Evolutionary conservation across 2,888 invertebrate genomes (phyloP).

Genomic region (Agapetus fuscipes): DNA sequence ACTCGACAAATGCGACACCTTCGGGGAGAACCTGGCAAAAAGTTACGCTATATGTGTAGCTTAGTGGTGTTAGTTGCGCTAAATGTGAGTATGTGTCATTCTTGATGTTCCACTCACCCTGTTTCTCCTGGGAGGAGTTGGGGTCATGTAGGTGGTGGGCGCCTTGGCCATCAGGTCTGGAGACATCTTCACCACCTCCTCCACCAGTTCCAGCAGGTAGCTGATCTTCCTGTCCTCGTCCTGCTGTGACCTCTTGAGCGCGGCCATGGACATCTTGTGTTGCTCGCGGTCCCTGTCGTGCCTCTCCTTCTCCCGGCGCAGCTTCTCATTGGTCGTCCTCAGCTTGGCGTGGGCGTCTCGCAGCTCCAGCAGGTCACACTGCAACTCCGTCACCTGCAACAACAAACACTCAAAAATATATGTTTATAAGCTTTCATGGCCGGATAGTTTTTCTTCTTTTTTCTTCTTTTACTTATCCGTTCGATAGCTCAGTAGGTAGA

Average conservation of each 20-base stretch:
- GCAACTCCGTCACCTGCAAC: slow-evolving; percentile 55
- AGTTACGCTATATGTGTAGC: too few relatives aligned
- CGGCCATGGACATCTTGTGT: slow-evolving; percentile 39
- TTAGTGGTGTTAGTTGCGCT: too few relatives aligned
- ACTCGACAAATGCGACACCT: too few relatives aligned
- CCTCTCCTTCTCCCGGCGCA: slow-evolving; percentile 78
- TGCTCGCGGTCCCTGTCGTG: slow-evolving; percentile 72
- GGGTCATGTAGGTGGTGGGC: slow-evolving; percentile 45
- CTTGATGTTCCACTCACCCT: slow-evolving; percentile 49
- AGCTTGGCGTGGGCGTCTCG: slow-evolving; percentile 88
- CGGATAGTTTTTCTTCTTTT: too few relatives aligned
- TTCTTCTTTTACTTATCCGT: too few relatives aligned
- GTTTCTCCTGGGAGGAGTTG: slow-evolving; percentile 60
- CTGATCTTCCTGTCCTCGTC: slow-evolving; percentile 67
- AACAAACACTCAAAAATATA: slow-evolving; percentile 2
- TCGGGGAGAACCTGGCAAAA: too few relatives aligned
- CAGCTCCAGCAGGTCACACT: slow-evolving; percentile 79
- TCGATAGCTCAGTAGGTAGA: too few relatives aligned
- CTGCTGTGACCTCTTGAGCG: slow-evolving; percentile 44
- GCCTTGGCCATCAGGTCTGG: slow-evolving; percentile 52
- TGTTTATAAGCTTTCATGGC: background rate
- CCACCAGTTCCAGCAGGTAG: slow-evolving; percentile 65
- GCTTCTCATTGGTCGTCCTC: slow-evolving; percentile 82
- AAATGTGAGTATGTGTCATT: too few relatives aligned
- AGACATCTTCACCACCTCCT: slow-evolving; percentile 66